These are phyloP conservation scores for Urosaurus nigricauda DNA, from an alignment of 2,797 vertebrate species.

Conservation along the genomic window DNA sequence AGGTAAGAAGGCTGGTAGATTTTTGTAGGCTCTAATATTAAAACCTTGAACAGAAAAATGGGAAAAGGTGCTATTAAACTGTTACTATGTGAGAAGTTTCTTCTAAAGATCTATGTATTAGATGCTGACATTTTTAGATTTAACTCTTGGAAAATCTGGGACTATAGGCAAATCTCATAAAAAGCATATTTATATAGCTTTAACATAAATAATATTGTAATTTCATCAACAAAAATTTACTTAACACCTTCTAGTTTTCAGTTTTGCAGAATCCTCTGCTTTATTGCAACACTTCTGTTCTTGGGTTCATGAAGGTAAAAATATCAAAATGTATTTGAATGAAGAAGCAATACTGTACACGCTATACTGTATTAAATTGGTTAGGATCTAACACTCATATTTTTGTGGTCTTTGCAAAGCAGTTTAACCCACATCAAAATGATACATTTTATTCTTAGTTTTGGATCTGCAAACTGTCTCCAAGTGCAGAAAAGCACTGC, in stretches of 20 bases:
- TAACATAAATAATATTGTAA: neutral
- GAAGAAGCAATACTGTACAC: neutral
- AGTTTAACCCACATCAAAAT: slow-evolving; percentile 5
- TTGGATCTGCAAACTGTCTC: neutral
- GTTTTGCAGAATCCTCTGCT: neutral
- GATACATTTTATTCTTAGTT: neutral
- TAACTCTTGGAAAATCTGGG: slow-evolving; percentile 5
- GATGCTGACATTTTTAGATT: neutral
- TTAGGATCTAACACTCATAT: neutral
- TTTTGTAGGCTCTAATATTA: slow-evolving; percentile 97
- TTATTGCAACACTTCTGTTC: neutral
- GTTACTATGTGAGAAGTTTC: neutral
- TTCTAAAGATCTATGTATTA: slow-evolving; percentile 10
- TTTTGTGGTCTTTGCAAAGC: neutral
- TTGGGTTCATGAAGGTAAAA: neutral
- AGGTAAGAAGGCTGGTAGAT: slow-evolving; percentile 97
- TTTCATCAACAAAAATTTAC: slow-evolving; percentile 16
- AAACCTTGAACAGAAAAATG: slow-evolving; percentile 82
- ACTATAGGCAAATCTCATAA: neutral
- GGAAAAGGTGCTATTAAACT: slow-evolving; percentile 17
- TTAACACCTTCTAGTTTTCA: neutral
- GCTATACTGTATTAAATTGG: neutral
- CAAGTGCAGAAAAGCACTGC: neutral
- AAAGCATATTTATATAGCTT: neutral
- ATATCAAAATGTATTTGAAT: neutral